Percentiles rank a stretch among this genome's conserved stretches.
phyloP scores from a whole-genome alignment of 2,888 invertebrate species.

The Agrotis clavis region DNA sequence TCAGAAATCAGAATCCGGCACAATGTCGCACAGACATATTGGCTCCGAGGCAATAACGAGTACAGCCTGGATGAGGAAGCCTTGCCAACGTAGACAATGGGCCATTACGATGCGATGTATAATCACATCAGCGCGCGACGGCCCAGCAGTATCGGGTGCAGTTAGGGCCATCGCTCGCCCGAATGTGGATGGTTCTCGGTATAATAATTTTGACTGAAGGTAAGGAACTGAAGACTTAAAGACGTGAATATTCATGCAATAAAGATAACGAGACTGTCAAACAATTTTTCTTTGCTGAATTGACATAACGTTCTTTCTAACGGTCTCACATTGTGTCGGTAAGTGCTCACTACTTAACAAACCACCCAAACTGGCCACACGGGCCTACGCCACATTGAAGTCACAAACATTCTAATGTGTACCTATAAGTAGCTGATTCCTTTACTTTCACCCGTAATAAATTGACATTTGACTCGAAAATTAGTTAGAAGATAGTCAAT shows the following conservation, averaged over 20 bases:
- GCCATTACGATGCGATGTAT: slow-evolving; percentile 51
- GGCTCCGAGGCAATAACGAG: slow-evolving; percentile 16
- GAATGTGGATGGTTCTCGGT: slow-evolving; percentile 1
- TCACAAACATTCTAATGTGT: background rate
- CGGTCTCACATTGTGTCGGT: background rate
- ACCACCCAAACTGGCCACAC: slow-evolving; percentile 15
- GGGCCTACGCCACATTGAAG: background rate
- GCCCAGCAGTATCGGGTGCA: slow-evolving; percentile 38
- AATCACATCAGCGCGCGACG: slow-evolving; percentile 20
- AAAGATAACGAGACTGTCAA: background rate
- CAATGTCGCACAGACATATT: slow-evolving; percentile 28
- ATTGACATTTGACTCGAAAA: no score
- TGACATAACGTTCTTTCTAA: background rate
- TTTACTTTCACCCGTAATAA: slow-evolving; percentile 4
- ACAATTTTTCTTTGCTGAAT: background rate
- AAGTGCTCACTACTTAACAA: background rate
- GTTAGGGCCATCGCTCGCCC: slow-evolving; percentile 37
- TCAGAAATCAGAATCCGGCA: slow-evolving; percentile 28
- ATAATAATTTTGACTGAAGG: slow-evolving; percentile 12
- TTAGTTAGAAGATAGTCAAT: no score
- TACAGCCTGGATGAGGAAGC: slow-evolving; percentile 18
- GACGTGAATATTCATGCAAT: no score
- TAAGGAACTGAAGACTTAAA: background rate
- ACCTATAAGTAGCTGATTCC: background rate
- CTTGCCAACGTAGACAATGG: slow-evolving; percentile 43